Evolutionary conservation across 2,113 vertebrate species (phyloP).

Genomic region (Urocolius indicus): DNA sequence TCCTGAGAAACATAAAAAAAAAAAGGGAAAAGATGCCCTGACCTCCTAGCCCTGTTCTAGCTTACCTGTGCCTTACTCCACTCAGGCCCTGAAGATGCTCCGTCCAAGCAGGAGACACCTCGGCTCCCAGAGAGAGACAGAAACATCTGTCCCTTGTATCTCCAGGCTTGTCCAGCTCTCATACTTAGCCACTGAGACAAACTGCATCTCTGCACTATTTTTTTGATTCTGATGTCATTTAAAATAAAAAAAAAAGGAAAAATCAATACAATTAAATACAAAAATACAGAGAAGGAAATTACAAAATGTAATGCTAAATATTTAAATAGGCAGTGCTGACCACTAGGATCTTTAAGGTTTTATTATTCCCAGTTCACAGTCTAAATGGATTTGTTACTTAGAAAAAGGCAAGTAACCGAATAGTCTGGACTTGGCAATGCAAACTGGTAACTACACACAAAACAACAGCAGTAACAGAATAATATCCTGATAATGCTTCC

Average conservation of each 20-base stretch:
- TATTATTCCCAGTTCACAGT: conserved; percentile 15
- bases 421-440: background rate
- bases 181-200: background rate
- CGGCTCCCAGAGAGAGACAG: background rate
- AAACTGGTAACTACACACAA: conserved; percentile 9
- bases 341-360: conserved; percentile 18
- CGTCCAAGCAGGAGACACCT: background rate
- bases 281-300: conserved; percentile 38
- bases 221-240: background rate
- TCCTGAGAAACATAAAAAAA: background rate
- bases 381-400: conserved; percentile 5
- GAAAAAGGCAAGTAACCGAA: background rate
- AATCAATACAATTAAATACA: conserved; percentile 48
- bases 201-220: background rate
- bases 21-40: background rate
- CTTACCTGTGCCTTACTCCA: background rate
- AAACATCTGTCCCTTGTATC: background rate
- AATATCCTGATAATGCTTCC: background rate
- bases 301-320: conserved; percentile 53
- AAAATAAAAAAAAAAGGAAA: conserved; percentile 10
- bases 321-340: conserved; percentile 46
- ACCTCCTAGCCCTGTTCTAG: background rate
- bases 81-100: background rate
- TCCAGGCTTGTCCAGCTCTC: background rate
- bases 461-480: background rate